Base-by-base conservation (phyloP, 2,797 vertebrate genomes). In the Hoplostethus mediterraneus region DNA sequence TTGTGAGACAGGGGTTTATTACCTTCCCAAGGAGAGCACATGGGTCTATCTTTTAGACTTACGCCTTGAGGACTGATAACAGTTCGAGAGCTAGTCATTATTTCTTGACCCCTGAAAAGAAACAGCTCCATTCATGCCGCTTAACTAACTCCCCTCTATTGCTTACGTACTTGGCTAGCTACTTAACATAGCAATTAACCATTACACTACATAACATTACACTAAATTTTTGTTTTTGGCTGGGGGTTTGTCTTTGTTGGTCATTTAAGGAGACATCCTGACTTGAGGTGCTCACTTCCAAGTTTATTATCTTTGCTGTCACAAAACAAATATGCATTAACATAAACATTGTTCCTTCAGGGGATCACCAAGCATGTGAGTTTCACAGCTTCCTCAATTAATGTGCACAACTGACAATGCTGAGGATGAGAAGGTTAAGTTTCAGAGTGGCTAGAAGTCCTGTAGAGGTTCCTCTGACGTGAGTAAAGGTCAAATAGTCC, bases 1-100 rank as follows among this genome's bases (percentile, higher is more conserved):
- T 85, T 87, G 85, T 86, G 83, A 89, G 77, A 87, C 44, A 64
- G 75, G n/a, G 64, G 77, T 92, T 92, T 90, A 93, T 89, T 83
- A 91, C 93, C 91, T 91, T 91, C 77, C 75, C 60, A 88, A 82
- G 86, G 68, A 85, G 81, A 90, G 83, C 88, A 92, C 88, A 88
- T 90, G 90, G 89, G 80, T 77, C 66, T 45, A 45, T 78, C 28
- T 87, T 86, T 85, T 55, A 84, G 72, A 79, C 64, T 63, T 31
- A 64, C 83, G 90, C 89, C 92, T 84, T 75, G 58, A 89, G 90
- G 90, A 89, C 66, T 61, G 79, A 75, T 84, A 88, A 86, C 82
- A 85, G 90, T 91, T 89, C 31, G 0, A 92, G 69, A 85, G 75
- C 87, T 75, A 83, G 67, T 88, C 88, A 48, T 84, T 79, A 82